A percentile compares a stretch with the other conserved stretches of the same genome.
Conservation (phyloP, 1,140 invertebrate genomes). For the Colletes latitarsis region DNA sequence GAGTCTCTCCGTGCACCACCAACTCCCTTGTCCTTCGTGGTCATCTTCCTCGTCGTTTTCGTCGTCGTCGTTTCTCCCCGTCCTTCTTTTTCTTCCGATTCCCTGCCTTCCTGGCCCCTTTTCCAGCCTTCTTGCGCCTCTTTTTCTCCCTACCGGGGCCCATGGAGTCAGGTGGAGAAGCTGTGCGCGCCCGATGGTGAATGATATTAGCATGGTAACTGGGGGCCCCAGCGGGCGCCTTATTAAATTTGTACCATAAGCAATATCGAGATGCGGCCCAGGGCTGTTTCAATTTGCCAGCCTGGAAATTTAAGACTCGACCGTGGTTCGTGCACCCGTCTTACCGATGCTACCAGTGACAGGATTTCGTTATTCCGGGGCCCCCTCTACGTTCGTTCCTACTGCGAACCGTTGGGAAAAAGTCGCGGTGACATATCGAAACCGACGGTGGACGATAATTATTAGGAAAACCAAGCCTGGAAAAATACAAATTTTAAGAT, state of each 20-base stretch:
- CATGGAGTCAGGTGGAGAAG: constrained; percentile 72
- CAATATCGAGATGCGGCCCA: constrained; percentile 67
- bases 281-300: constrained; percentile 74
- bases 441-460: too few relatives aligned
- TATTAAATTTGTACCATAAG: constrained; percentile 79
- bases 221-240: constrained; percentile 75
- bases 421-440: too few relatives aligned
- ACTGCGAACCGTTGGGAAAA: background rate
- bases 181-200: constrained; percentile 65
- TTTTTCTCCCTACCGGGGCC: constrained; percentile 32
- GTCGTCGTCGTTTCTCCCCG: constrained; percentile 5
- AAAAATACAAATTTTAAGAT: too few relatives aligned
- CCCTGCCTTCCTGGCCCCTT: constrained; percentile 44
- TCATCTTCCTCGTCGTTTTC: constrained; percentile 52
- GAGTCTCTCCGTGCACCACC: constrained; percentile 58
- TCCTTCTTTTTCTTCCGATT: background rate
- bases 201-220: constrained; percentile 78
- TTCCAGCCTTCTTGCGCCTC: constrained; percentile 51
- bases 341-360: constrained; percentile 23
- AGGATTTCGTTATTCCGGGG: too few relatives aligned
- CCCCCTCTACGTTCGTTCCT: too few relatives aligned
- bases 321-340: constrained; percentile 11
- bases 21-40: constrained; percentile 46
- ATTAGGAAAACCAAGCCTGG: too few relatives aligned
- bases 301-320: constrained; percentile 69